Conservation (phyloP, 2,113 vertebrate genomes). For the Natator depressus region DNA sequence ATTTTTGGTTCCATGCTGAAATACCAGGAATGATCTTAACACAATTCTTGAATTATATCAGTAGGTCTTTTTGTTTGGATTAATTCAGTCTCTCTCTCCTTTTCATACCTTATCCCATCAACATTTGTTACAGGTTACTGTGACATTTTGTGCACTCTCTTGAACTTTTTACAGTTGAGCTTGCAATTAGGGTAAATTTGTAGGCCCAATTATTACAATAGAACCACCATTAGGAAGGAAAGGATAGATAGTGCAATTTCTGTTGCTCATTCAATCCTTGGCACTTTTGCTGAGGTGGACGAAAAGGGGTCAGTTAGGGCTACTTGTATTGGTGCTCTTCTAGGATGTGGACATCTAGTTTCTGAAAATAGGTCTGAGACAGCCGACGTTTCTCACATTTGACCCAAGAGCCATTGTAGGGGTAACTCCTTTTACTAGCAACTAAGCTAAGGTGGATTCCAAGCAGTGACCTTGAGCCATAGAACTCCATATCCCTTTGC, state of each 20-base stretch:
- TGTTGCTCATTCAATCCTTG: rapidly evolving
- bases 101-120: neutral
- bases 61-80: neutral
- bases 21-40: neutral
- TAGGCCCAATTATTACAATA: neutral
- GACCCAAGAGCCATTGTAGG: neutral
- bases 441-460: neutral
- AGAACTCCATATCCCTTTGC: neutral
- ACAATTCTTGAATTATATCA: neutral
- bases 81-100: neutral
- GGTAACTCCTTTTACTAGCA: neutral
- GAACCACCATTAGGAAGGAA: neutral
- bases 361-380: neutral
- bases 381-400: neutral
- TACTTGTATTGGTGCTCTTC: neutral
- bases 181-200: neutral
- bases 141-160: neutral
- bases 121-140: neutral
- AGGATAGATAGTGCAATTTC: neutral
- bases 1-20: neutral
- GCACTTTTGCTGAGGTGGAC: neutral
- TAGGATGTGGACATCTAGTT: neutral
- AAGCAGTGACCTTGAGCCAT: neutral
- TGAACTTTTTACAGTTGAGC: neutral
- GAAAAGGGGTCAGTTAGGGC: neutral